Evolutionary conservation across 2,888 invertebrate genomes (phyloP).

Genomic region (Napeogenes inachia): DNA sequence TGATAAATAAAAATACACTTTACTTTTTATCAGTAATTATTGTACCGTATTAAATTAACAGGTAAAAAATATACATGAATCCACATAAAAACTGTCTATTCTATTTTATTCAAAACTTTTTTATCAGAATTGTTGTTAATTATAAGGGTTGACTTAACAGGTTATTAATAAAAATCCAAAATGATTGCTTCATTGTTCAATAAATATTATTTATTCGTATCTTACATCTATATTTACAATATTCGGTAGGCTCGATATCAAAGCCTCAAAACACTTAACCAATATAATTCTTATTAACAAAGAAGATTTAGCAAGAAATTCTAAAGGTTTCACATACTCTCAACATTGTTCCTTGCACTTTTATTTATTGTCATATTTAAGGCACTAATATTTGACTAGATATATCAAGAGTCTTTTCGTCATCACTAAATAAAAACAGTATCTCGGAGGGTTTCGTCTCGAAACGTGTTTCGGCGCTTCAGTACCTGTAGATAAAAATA

Average conservation of each 20-base stretch:
- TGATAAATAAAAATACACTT: too few relatives aligned
- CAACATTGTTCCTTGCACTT: slow-evolving; percentile 9
- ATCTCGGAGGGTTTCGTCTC: slow-evolving; percentile 67
- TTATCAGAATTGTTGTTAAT: too few relatives aligned
- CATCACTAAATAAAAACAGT: slow-evolving; percentile 54
- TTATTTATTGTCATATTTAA: slow-evolving; percentile 39
- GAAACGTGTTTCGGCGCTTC: slow-evolving; percentile 40
- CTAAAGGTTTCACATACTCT: neutral
- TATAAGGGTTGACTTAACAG: too few relatives aligned
- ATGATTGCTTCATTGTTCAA: slow-evolving; percentile 40
- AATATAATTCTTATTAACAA: slow-evolving; percentile 40
- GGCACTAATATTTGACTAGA: slow-evolving; percentile 76
- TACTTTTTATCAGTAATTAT: too few relatives aligned
- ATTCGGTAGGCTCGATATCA: slow-evolving; percentile 42
- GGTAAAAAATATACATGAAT: too few relatives aligned
- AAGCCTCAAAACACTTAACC: slow-evolving; percentile 33
- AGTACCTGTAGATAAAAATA: slow-evolving; percentile 61
- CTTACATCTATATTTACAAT: slow-evolving; percentile 51
- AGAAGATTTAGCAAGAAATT: neutral
- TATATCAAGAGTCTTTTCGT: slow-evolving; percentile 70
- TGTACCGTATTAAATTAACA: too few relatives aligned
- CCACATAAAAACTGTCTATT: too few relatives aligned
- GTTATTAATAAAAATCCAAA: slow-evolving; percentile 12
- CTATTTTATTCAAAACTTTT: too few relatives aligned
- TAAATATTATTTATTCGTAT: slow-evolving; percentile 63